phyloP scores from a whole-genome alignment of 2,888 invertebrate genomes.

The Lordiphosa andalusiaca region DNA sequence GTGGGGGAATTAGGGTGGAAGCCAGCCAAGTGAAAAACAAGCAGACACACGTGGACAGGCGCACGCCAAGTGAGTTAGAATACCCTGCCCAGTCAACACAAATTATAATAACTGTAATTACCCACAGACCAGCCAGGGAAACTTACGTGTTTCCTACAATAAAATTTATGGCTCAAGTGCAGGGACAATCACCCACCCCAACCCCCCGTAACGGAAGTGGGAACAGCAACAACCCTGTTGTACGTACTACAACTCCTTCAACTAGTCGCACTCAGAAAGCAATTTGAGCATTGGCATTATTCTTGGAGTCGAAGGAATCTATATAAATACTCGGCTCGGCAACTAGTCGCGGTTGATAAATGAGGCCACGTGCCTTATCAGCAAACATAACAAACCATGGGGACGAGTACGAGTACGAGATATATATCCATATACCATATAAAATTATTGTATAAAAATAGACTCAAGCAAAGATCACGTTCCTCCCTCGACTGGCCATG shows the following conservation, averaged over 20 bases:
- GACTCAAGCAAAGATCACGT: conserved; percentile 46
- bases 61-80: conserved; percentile 27
- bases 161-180: conserved; percentile 58
- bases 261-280: not conserved
- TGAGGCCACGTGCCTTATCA: conserved; percentile 79
- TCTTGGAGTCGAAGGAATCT: conserved; percentile 3
- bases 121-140: conserved; percentile 38
- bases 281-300: conserved; percentile 22
- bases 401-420: conserved; percentile 20
- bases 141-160: conserved; percentile 55
- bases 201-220: conserved; percentile 20
- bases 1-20: conserved; percentile 38
- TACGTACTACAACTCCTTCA: too few species aligned
- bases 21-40: conserved; percentile 51
- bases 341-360: conserved; percentile 70
- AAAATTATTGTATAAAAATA: conserved; percentile 35
- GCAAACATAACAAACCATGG: conserved; percentile 55
- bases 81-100: conserved; percentile 57
- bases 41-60: conserved; percentile 56
- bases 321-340: conserved; percentile 21
- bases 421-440: conserved; percentile 30
- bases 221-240: conserved; percentile 39
- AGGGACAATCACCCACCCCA: conserved; percentile 25
- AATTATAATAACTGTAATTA: conserved; percentile 73
- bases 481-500: conserved; percentile 5